Conservation (phyloP, 2,113 vertebrate species). For the Muntiacus reevesi region DNA sequence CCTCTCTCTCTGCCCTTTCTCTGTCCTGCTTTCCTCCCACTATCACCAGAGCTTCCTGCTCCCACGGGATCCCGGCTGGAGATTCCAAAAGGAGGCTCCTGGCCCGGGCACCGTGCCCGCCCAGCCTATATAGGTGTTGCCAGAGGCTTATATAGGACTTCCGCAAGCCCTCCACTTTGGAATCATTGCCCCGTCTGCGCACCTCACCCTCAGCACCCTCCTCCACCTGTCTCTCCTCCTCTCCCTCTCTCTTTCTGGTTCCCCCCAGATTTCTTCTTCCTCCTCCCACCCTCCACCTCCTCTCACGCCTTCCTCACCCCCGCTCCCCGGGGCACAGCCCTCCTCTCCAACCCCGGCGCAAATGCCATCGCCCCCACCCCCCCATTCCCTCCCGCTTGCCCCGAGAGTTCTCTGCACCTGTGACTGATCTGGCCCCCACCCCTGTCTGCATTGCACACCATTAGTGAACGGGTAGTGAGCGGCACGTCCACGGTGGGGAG, state of each 20-base stretch:
- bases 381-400: constrained; percentile 73
- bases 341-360: constrained; percentile 68
- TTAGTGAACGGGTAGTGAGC: constrained; percentile 67
- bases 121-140: constrained; percentile 75
- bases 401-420: constrained; percentile 73
- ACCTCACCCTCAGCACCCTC: constrained; percentile 71
- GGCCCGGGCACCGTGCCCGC: constrained; percentile 62
- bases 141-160: constrained; percentile 77
- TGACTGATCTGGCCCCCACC: constrained; percentile 78
- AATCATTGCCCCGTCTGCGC: constrained; percentile 72
- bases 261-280: background rate
- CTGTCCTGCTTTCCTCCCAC: constrained; percentile 77
- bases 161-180: constrained; percentile 76
- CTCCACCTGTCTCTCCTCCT: constrained; percentile 58
- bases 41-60: constrained; percentile 81
- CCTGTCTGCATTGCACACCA: constrained; percentile 70
- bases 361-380: constrained; percentile 22
- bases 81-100: constrained; percentile 80
- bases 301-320: constrained; percentile 75
- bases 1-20: constrained; percentile 70
- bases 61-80: constrained; percentile 72
- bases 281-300: constrained; percentile 59
- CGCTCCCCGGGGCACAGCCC: constrained; percentile 74
- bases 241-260: constrained; percentile 32
- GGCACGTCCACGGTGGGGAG: constrained; percentile 63